Evolutionary conservation across 2,888 invertebrate species (phyloP).

Genomic region (Apantesis nais): DNA sequence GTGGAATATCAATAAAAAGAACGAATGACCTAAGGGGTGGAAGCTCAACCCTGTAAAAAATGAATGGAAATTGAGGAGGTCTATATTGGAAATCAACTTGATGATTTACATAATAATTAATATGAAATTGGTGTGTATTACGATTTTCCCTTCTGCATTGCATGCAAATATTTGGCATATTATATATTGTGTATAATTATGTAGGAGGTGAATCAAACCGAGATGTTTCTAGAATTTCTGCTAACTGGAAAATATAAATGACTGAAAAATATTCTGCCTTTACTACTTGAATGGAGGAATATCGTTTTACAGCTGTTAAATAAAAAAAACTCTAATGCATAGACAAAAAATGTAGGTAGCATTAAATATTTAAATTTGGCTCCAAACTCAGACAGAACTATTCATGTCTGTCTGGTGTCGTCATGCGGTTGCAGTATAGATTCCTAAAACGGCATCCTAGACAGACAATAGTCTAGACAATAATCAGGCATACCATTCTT

Average conservation of each 20-base stretch:
- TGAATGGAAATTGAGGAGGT: too few species aligned
- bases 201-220: too few species aligned
- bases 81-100: too few species aligned
- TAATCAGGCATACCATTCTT: conserved; percentile 63
- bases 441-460: conserved; percentile 63
- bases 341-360: conserved; percentile 8
- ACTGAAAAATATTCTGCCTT: background rate
- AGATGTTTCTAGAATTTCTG: too few species aligned
- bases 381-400: conserved; percentile 22
- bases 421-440: conserved; percentile 48
- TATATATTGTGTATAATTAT: too few species aligned
- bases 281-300: background rate
- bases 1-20: too few species aligned
- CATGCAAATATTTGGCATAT: too few species aligned
- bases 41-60: too few species aligned
- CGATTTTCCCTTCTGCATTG: too few species aligned
- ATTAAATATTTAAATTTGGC: conserved; percentile 30
- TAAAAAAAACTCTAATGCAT: background rate
- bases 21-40: too few species aligned
- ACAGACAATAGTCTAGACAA: conserved; percentile 52
- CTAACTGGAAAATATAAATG: background rate
- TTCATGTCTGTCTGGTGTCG: conserved; percentile 39
- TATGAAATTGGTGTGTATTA: too few species aligned
- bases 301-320: background rate
- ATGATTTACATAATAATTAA: too few species aligned